A percentile compares a stretch with the other conserved stretches of the same genome.
Conservation (phyloP, 2,888 invertebrate species). For the Resseliella maxima region DNA sequence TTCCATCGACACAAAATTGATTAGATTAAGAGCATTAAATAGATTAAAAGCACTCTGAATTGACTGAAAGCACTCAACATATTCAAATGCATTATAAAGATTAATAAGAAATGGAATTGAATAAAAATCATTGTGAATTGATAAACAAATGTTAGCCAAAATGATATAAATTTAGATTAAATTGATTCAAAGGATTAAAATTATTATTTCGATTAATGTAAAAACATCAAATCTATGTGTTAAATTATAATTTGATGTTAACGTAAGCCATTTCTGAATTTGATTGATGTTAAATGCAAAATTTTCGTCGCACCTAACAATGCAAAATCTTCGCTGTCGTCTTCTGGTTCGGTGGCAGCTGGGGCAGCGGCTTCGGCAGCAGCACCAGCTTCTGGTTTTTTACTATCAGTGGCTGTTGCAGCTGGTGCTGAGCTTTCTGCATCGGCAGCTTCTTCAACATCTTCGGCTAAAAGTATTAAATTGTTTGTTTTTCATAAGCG, state of each 20-base stretch:
- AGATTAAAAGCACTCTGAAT: no score
- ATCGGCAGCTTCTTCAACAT: constrained; percentile 33
- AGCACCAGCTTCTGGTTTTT: not conserved
- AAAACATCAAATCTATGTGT: no score
- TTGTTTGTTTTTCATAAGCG: not conserved
- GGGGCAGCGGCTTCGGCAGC: not conserved
- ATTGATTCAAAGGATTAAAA: no score
- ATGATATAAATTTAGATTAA: no score
- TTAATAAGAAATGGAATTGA: no score
- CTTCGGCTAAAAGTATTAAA: constrained; percentile 23
- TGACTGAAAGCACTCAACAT: no score
- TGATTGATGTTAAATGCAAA: not conserved
- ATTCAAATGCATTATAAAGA: no score
- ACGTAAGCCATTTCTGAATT: not conserved
- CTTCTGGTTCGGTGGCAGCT: not conserved
- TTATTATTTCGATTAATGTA: no score
- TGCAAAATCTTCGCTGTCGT: constrained; percentile 44
- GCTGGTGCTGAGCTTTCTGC: not conserved
- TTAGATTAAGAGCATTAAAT: no score
- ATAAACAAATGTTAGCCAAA: not conserved
- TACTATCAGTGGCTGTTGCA: not conserved
- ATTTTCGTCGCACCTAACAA: constrained; percentile 30
- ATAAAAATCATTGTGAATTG: no score
- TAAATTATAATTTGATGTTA: not conserved
- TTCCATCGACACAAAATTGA: not conserved